phyloP scores from a whole-genome alignment of 2,797 vertebrate species.

The Trachops cirrhosus region DNA sequence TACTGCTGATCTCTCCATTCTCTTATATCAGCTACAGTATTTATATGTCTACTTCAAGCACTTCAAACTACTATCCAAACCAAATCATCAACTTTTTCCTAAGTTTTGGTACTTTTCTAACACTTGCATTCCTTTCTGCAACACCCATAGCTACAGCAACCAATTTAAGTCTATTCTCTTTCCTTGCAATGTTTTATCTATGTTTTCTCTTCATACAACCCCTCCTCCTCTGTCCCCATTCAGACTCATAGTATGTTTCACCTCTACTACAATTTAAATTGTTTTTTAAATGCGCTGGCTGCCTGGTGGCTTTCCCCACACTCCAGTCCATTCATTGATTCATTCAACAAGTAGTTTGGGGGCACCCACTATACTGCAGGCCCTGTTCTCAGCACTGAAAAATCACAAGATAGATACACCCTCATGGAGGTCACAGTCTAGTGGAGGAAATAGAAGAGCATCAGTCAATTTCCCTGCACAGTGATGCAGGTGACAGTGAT shows the following conservation, averaged over 20 bases:
- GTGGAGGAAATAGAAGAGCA: background rate
- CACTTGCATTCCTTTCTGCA: background rate
- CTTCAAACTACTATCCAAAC: background rate
- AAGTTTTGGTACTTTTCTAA: background rate
- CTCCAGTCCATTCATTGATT: background rate
- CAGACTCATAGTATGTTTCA: background rate
- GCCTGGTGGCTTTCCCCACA: background rate
- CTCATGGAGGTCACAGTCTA: background rate
- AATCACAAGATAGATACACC: background rate
- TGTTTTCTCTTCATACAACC: background rate
- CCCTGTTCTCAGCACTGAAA: background rate
- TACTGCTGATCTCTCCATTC: background rate
- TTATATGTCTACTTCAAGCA: background rate
- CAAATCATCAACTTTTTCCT: background rate
- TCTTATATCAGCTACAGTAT: background rate
- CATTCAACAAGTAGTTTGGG: background rate
- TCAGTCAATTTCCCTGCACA: background rate
- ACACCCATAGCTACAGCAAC: background rate
- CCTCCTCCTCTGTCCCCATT: background rate
- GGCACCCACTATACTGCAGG: background rate
- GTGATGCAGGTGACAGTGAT: background rate
- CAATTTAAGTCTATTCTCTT: background rate
- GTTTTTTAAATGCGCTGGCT: background rate
- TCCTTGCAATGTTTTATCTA: background rate
- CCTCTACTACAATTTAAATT: background rate